Base-by-base conservation (phyloP, 2,797 vertebrate species). In the Scarus forsteni region DNA sequence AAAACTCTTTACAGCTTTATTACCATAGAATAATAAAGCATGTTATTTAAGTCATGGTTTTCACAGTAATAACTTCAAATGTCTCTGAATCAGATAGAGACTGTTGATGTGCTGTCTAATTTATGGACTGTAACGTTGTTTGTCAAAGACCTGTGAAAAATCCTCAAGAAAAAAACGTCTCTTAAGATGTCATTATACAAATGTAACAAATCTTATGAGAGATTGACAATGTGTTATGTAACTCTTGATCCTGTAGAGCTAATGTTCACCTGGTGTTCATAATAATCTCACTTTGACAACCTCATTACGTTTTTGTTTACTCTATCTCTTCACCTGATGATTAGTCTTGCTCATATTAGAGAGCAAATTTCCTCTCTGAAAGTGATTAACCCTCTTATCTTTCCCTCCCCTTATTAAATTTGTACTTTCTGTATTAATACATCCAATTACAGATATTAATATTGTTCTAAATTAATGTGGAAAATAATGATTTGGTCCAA, bases 331-430 rank as follows among this genome's bases (percentile, higher is more conserved):
- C 13, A 42, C 64, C 62, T 50, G 34, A 14, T 34, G 49, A 67
- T 74, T 9, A 61, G 13, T 56, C 10, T 69, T 38, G 35, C 10
- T 67, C 11, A 51, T 46, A 10, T 60, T 7, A 12, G 27, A 54
- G 16, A 66, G 34, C n/a, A 4, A 11, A 48, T 56, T 27, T 64
- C 39, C 18, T 60, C 16, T 60, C 19, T 3, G 18, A 34, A 69
- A 56, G 72, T 63, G 0, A 50, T 12, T 1, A 10, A 8, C 61
- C 10, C 6, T 63, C 15, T 55, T 53, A 44, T 75, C 54, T 51
- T 35, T 6, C 34, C 44, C 16, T 12, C 6, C 43, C 49, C 3
- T 12, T 39, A 3, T 48, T 40, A 45, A 13, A 36, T 15, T 5
- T 11, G 5, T 52, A 51, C 16, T 10, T 19, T 16, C 34, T 67